These are phyloP conservation scores for Germaria angustata DNA, from an alignment of 2,888 invertebrate genomes.

Conservation along the genomic window DNA sequence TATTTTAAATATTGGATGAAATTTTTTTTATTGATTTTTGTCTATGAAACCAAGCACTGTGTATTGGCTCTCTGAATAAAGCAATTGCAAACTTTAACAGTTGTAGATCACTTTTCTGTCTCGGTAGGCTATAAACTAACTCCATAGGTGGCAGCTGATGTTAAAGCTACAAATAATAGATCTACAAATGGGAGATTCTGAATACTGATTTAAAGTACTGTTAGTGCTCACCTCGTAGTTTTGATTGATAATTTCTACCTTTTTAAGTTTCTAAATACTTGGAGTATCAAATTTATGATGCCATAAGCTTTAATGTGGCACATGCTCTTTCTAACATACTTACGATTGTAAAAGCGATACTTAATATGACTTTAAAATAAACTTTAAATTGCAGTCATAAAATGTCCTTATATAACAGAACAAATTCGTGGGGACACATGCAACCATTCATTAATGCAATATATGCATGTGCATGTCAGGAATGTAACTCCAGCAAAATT, in stretches of 20 bases:
- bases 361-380: not conserved
- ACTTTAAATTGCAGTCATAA: constrained; percentile 33
- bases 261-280: constrained; percentile 41
- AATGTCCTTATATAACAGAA: constrained; percentile 11
- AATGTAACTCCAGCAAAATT: not conserved
- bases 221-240: not conserved
- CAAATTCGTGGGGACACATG: not conserved
- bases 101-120: too few species aligned
- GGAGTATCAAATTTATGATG: constrained; percentile 45
- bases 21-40: too few species aligned
- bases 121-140: too few species aligned
- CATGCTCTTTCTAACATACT: constrained; percentile 1
- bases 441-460: not conserved
- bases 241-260: not conserved
- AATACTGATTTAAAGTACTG: not conserved
- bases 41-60: too few species aligned
- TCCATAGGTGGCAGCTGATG: too few species aligned
- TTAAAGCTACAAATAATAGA: too few species aligned
- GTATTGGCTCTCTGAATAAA: too few species aligned
- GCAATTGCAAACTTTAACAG: too few species aligned
- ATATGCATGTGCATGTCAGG: not conserved
- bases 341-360: constrained; percentile 11
- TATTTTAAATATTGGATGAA: too few species aligned
- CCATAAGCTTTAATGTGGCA: constrained; percentile 33
- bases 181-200: too few species aligned